Conservation (phyloP, 2,797 vertebrate species). For the Cuculus canorus region DNA sequence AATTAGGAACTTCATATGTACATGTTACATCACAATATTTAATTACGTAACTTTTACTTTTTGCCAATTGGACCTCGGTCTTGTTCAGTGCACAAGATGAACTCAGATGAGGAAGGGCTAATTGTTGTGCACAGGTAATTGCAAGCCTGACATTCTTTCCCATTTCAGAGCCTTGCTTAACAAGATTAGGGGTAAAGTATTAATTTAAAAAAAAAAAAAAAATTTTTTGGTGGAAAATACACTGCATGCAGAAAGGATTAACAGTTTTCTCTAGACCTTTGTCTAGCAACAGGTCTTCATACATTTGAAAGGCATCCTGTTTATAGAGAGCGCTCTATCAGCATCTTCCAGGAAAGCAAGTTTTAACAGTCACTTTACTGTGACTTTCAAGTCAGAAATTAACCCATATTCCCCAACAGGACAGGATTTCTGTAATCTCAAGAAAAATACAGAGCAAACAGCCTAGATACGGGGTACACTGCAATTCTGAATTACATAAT, state of each 20-base stretch:
- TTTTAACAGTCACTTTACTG: not conserved
- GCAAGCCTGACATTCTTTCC: not conserved
- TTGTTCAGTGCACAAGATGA: not conserved
- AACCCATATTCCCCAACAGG: not conserved
- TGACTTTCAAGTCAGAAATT: not conserved
- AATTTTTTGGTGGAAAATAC: not conserved
- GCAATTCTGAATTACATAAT: not conserved
- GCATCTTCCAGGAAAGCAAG: not conserved
- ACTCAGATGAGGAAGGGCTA: not conserved
- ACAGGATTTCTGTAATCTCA: not conserved
- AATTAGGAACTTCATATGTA: not conserved
- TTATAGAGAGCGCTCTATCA: not conserved
- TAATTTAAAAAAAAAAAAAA: not conserved
- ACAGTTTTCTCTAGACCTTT: not conserved
- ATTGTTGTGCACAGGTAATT: not conserved
- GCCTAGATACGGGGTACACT: not conserved
- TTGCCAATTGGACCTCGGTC: not conserved
- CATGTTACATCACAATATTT: not conserved
- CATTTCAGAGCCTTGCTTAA: not conserved
- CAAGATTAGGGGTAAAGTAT: not conserved
- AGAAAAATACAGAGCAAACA: not conserved
- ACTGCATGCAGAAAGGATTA: not conserved
- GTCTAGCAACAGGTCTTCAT: not conserved
- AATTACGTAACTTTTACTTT: not conserved
- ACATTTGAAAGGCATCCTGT: not conserved